phyloP scores from a whole-genome alignment of 2,113 vertebrate genomes.

The Panthera leo region DNA sequence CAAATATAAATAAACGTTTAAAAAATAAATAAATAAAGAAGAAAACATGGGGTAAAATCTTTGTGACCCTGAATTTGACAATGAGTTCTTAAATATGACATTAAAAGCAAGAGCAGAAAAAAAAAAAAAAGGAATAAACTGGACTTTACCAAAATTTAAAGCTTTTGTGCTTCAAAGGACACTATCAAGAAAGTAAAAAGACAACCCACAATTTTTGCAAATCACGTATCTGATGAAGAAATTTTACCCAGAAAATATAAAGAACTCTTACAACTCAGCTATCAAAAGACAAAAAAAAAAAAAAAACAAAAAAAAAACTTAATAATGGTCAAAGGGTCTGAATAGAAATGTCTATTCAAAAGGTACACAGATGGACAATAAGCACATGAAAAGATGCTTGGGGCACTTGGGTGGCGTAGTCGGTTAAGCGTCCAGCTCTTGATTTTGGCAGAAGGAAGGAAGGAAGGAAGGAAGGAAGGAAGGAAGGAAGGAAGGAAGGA shows the following conservation, averaged over 20 bases:
- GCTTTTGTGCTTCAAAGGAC: neutral
- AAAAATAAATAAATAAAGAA: neutral
- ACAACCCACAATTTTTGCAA: neutral
- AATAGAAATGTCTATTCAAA: neutral
- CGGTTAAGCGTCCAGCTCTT: too few species aligned
- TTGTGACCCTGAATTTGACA: neutral
- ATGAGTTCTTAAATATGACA: neutral
- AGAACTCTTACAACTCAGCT: neutral
- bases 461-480: too few species aligned
- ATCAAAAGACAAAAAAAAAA: neutral
- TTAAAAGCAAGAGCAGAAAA: neutral
- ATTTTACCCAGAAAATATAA: neutral
- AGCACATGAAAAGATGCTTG: neutral
- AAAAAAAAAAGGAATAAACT: neutral
- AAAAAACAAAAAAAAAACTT: neutral
- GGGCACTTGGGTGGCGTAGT: too few species aligned
- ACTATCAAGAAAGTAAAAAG: neutral
- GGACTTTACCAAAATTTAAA: neutral
- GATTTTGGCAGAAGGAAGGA: too few species aligned
- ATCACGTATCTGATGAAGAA: neutral
- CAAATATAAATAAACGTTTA: too few species aligned
- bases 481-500: too few species aligned
- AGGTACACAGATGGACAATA: neutral
- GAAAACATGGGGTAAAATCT: neutral
- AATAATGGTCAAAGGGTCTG: neutral